Base-by-base conservation (phyloP, 1,140 invertebrate genomes). In the Drosophila parabipectinata region DNA sequence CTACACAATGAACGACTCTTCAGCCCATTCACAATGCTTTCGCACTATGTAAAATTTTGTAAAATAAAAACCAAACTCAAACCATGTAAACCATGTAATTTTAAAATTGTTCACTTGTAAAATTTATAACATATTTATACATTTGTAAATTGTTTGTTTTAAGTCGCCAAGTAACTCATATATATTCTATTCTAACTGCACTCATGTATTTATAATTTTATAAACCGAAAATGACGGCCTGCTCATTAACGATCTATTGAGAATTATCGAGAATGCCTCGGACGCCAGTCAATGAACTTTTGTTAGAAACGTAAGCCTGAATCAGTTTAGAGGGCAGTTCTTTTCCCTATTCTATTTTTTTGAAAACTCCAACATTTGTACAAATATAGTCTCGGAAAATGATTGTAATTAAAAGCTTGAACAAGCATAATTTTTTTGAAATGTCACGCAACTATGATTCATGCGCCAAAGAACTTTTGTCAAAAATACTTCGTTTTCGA, bases 1-100 rank as follows among this genome's bases (percentile, higher is more conserved):
- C 50, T 30, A 54, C 67, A 71, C 39, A 64, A 69, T 75, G 41
- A 68, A 69, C 55, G 71, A 79, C 77, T 79, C 59, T 82, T 82
- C 79, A 82, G 72, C 81, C 72, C 74, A 87, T 81, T 87, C 71
- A 81, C 81, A 71, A 82, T 77, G 79, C 79, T 81, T 82, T 82
- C 81, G 82, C 82, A 85, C 82, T 82, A 76, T 85, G 82, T 85
- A 90, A 82, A 87, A 90, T 79, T 82, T 88, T 88, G 83, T 89
- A 88, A 64, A 88, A 88, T 76, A 84, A 67, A 77, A 63, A 32
- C 69, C 24, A 74, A 62, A 53, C 47, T 66, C 53, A 66, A 68
- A 52, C 57, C 66, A 76, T 77, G 57, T 41, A 64, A 64, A 48
- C 81, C 60, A 87, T 87, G 82, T 87, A 87, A 88, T 85, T 85